A percentile compares a stretch with the other conserved stretches of the same genome.
Evolutionary conservation across 2,888 invertebrate genomes (phyloP).

Genomic region (Leptinotarsa tumamoca): DNA sequence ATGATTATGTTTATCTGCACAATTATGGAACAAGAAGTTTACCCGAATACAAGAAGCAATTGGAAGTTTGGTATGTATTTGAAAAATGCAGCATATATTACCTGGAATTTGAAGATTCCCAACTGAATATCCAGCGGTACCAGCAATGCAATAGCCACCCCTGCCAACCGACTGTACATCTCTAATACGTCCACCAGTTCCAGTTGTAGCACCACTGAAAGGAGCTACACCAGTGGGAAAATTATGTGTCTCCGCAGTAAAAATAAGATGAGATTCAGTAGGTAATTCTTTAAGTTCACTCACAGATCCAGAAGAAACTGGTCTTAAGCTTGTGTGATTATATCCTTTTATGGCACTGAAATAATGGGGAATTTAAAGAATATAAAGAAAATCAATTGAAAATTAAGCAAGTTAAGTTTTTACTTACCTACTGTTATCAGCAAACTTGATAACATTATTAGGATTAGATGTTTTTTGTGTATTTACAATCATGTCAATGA

Average conservation of each 20-base stretch:
- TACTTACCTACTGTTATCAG: constrained; percentile 91
- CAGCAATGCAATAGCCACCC: constrained; percentile 94
- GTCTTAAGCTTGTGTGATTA: constrained; percentile 76
- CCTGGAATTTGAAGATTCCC: constrained; percentile 93
- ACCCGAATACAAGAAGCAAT: not conserved
- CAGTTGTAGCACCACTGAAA: constrained; percentile 97
- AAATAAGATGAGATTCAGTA: constrained; percentile 87
- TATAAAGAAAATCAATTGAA: no score
- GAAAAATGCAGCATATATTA: constrained; percentile 54
- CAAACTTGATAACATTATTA: constrained; percentile 97
- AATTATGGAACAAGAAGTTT: no score
- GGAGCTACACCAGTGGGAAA: constrained; percentile 98
- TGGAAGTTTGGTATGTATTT: not conserved
- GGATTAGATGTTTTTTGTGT: constrained; percentile 88
- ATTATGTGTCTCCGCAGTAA: constrained; percentile 99
- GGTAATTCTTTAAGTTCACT: constrained; percentile 69
- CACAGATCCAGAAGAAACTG: constrained; percentile 75
- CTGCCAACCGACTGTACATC: constrained; percentile 96
- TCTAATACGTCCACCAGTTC: constrained; percentile 94
- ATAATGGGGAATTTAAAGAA: constrained; percentile 36
- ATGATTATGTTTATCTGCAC: no score
- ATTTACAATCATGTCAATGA: constrained; percentile 92
- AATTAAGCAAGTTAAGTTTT: not conserved
- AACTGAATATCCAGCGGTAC: constrained; percentile 96
- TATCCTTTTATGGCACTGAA: constrained; percentile 89